Conservation (phyloP, 2,888 invertebrate species). For the Rhogogaster chlorosoma region DNA sequence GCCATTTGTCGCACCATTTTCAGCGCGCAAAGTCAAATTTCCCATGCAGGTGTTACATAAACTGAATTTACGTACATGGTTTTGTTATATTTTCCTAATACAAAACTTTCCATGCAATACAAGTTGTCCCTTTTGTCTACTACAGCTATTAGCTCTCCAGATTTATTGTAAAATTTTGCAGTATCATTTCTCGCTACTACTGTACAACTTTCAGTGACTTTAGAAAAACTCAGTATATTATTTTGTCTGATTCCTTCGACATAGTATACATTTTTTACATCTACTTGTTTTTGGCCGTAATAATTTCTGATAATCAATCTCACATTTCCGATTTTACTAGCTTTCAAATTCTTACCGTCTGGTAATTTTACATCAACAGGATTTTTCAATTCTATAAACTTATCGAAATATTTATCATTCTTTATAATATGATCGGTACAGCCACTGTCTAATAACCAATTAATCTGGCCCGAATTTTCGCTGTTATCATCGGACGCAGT, state of each 20-base stretch:
- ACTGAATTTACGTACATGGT: conserved; percentile 27
- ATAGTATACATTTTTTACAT: conserved; percentile 48
- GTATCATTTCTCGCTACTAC: conserved; percentile 42
- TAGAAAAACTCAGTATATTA: conserved; percentile 52
- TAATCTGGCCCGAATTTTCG: conserved; percentile 33
- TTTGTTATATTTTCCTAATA: background rate
- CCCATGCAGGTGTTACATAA: too few relatives aligned
- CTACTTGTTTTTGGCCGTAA: conserved; percentile 8
- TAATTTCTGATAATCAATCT: conserved; percentile 45
- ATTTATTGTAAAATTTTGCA: conserved; percentile 50
- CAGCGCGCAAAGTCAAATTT: too few relatives aligned
- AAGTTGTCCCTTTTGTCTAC: conserved; percentile 40
- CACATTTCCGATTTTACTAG: conserved; percentile 50
- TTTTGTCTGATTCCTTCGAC: conserved; percentile 42
- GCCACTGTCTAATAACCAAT: conserved; percentile 57
- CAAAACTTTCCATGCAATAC: conserved; percentile 46
- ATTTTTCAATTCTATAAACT: conserved; percentile 53
- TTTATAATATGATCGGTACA: conserved; percentile 57
- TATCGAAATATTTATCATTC: conserved; percentile 51
- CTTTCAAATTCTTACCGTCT: conserved; percentile 53
- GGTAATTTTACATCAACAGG: conserved; percentile 56
- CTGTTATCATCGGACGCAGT: too few relatives aligned
- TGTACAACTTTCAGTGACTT: conserved; percentile 42
- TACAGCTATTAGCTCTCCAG: conserved; percentile 46
- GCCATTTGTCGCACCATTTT: too few relatives aligned